Evolutionary conservation across 2,113 vertebrate genomes (phyloP), one percentile per base, ranked within the genome.

Genomic region (Spea multiplicata): DNA sequence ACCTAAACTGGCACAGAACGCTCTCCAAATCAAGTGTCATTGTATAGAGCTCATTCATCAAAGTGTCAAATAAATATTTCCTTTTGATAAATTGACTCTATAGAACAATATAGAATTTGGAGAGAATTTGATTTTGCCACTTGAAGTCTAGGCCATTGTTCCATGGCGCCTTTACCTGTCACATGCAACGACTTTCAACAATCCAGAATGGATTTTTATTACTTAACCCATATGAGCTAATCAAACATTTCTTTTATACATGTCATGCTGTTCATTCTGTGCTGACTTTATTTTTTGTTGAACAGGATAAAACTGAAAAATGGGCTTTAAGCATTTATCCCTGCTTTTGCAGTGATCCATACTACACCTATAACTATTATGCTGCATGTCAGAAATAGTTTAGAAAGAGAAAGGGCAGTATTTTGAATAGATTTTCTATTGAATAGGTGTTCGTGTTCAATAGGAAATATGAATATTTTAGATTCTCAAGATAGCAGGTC

Each of bases 71-170:
- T 59, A 59, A 59, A 4, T 12, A 7, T 59, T 13, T 59, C 10
- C 55, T 13, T 13, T 59, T 59, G 55, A 59, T 59, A 59, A 59
- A 59, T 59, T 9, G 12, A 59, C 10, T 59, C 55, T 12, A 8
- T 5, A 59, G 55, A 59, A 59, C 14, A 7, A 59, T 59, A 59
- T 59, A 59, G 55, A 13, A 13, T 59, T 59, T 59, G 55, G 55
- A 59, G 55, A 59, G 55, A 13, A 59, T 59, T 59, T 59, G 9
- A 13, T 59, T 59, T 59, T 59, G 14, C 55, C 55, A 59, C 55
- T 59, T 59, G 9, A 59, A 59, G 55, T 59, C 55, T 59, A 59
- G 55, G 55, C 14, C 55, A 59, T 59, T 59, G 55, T 59, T 59
- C 12, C 55, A 9, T 59, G 55, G 55, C 55, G 55, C 55, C 55